A percentile compares a stretch with the other conserved stretches of the same genome.
Conservation (phyloP, 2,888 invertebrate genomes). For the Lypha dubia region DNA sequence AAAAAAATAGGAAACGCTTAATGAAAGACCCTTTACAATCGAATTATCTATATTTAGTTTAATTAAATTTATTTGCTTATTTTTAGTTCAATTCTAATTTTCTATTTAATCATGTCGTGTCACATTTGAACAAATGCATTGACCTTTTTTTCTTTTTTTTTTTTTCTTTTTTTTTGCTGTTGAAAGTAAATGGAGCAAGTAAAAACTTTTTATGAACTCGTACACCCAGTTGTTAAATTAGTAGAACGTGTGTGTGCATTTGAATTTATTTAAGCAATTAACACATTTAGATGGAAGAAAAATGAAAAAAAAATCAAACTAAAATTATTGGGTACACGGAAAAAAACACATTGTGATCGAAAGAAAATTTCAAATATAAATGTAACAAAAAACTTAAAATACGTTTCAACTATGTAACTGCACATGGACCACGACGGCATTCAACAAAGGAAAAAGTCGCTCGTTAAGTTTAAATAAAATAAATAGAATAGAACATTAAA, state of each 20-base stretch:
- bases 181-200: constrained; percentile 15
- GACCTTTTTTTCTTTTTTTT: constrained; percentile 8
- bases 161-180: background rate
- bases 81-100: background rate
- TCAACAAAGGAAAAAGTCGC: no score
- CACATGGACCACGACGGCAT: no score
- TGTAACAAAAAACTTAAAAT: no score
- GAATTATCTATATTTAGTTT: background rate
- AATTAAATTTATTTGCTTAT: background rate
- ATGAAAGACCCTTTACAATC: no score
- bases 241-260: constrained; percentile 23
- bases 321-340: background rate
- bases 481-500: no score
- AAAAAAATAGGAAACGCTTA: no score
- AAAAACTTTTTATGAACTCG: constrained; percentile 8
- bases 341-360: background rate
- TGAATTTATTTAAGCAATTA: constrained; percentile 55
- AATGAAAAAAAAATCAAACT: background rate
- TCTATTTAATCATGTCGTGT: background rate
- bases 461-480: no score
- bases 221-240: constrained; percentile 19
- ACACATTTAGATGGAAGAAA: constrained; percentile 26
- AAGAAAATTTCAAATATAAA: no score
- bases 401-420: no score
- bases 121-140: constrained; percentile 25